Base-by-base conservation (phyloP, 64 coral and sea anemone genomes). In the Stichodactyla mertensii region DNA sequence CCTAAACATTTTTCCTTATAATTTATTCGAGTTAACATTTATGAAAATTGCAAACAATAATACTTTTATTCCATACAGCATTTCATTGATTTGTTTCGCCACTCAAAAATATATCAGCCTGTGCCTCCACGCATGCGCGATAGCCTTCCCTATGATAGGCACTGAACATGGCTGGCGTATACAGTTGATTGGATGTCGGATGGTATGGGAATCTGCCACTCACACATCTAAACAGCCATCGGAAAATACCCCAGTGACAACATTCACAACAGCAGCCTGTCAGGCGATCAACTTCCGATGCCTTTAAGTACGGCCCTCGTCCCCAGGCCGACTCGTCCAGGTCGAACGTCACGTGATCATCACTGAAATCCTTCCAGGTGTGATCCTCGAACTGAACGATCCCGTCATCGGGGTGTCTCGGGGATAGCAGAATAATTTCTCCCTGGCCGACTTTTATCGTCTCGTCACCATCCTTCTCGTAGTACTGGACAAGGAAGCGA, bases 101-200 rank as follows among this genome's bases (percentile, higher is more conserved):
- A 6, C 64, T 79, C n/a, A 95, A 80, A 82, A 95, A 95, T 23
- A 78, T 57, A 55, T 91, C 93, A 56, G 93, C 93, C 6, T 85
- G 57, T 77, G 93, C 93, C 28, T 95, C 89, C 9, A 89, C 59
- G 77, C 93, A 95, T 91, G 93, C 89, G 82, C 90, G 89, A 54
- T 94, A 94, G 14, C 93, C 93, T 78, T 94, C 93, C 54, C 84
- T 79, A 52, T 91, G 93, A 52, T 95, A 95, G 10, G 86, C 89
- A 16, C 80, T 88, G 87, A 95, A 95, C 93, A 95, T 88, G 27
- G 86, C 79, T 18, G 93, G 82, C 6, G 93, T 95, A 80, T 86
- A 95, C 16, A 95, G 86, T 58, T 95, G 93, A 78, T 95, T 95
- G 51, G 86, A 82, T 12, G 88, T 90, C 60, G 45, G 54, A 83